Conservation (phyloP, 2,888 invertebrate species). For the Oscheius sp. region DNA sequence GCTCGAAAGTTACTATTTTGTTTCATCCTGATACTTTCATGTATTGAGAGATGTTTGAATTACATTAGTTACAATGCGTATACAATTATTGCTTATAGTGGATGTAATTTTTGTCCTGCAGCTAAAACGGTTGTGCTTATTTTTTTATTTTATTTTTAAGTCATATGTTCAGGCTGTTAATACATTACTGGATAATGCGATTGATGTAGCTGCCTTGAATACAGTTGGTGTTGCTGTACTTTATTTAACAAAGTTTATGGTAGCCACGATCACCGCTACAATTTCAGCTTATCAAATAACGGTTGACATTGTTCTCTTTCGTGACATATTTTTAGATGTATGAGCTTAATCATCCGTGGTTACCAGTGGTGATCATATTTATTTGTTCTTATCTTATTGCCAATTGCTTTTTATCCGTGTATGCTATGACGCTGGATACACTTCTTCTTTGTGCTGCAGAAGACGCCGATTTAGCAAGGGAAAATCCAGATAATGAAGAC, state of each 20-base stretch:
- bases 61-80: slow-evolving; percentile 94
- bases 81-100: slow-evolving; percentile 90
- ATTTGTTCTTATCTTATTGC: slow-evolving; percentile 76
- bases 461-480: slow-evolving; percentile 18
- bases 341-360: slow-evolving; percentile 21
- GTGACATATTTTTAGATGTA: neutral
- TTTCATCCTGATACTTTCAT: slow-evolving; percentile 89
- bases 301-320: neutral
- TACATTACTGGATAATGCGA: slow-evolving; percentile 82
- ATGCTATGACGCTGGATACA: slow-evolving; percentile 95
- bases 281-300: slow-evolving; percentile 80
- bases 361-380: slow-evolving; percentile 20
- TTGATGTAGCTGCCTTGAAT: slow-evolving; percentile 90
- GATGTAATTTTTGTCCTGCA: slow-evolving; percentile 88
- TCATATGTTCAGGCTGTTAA: slow-evolving; percentile 83
- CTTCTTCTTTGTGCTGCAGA: slow-evolving; percentile 80
- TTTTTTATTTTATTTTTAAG: neutral
- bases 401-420: slow-evolving; percentile 89
- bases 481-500: too few relatives aligned
- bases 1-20: slow-evolving; percentile 76
- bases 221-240: slow-evolving; percentile 90
- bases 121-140: slow-evolving; percentile 81
- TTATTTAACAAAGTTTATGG: slow-evolving; percentile 83
- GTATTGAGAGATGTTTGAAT: slow-evolving; percentile 88
- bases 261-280: slow-evolving; percentile 75